Evolutionary conservation across 1,140 invertebrate species (phyloP).

Genomic region (Drepana arcuata): DNA sequence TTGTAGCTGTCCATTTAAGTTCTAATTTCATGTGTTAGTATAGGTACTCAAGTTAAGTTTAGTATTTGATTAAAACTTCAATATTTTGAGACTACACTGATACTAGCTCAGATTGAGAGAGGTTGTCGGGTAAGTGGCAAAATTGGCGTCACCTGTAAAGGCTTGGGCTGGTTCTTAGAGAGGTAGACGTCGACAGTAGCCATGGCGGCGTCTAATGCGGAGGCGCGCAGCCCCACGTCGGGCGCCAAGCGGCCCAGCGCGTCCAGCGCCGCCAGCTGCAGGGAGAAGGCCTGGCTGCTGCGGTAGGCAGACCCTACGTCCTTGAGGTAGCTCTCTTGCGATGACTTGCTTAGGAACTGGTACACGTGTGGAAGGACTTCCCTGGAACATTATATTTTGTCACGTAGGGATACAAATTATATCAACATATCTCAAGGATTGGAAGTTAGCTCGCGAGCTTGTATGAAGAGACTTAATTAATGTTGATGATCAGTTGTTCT

Average conservation of each 20-base stretch:
- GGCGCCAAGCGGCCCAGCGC: conserved; percentile 66
- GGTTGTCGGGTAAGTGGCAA: background rate
- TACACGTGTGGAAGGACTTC: conserved; percentile 75
- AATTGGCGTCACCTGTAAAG: conserved; percentile 72
- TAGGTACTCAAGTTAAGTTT: too few relatives aligned
- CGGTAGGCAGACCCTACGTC: conserved; percentile 73
- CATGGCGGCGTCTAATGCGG: conserved; percentile 65
- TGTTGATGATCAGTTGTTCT: too few relatives aligned
- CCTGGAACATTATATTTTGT: too few relatives aligned
- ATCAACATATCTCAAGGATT: too few relatives aligned
- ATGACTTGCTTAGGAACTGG: conserved; percentile 63
- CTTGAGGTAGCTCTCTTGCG: conserved; percentile 74
- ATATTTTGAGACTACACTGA: too few relatives aligned
- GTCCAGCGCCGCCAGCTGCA: conserved; percentile 73
- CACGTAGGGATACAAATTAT: too few relatives aligned
- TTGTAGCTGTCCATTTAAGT: too few relatives aligned
- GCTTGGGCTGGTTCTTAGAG: conserved; percentile 72
- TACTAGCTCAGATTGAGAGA: too few relatives aligned
- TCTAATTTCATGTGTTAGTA: too few relatives aligned
- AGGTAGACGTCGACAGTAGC: conserved; percentile 70
- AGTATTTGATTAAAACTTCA: too few relatives aligned
- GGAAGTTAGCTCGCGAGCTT: too few relatives aligned
- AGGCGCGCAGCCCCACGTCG: conserved; percentile 70
- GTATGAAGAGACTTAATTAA: too few relatives aligned
- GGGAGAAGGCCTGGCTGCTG: conserved; percentile 73